Conservation (phyloP, 2,113 vertebrate genomes). For the Coracopsis vasa region DNA sequence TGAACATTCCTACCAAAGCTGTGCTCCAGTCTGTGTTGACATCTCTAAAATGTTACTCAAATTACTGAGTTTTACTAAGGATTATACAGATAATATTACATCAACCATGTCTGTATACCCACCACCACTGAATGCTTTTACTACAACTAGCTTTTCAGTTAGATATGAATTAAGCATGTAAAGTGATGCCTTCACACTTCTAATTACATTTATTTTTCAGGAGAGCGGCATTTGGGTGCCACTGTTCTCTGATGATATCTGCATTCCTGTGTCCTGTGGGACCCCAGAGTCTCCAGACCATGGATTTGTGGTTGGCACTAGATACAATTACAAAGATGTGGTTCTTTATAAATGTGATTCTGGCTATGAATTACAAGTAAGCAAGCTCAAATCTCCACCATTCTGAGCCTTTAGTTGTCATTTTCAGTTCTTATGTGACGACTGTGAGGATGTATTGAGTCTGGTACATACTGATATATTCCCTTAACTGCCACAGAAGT, state of each 20-base stretch:
- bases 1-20: background rate
- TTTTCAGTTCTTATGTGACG: background rate
- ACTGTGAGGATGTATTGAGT: background rate
- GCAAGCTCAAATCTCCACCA: background rate
- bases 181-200: background rate
- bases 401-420: background rate
- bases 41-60: background rate
- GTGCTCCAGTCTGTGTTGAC: background rate
- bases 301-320: constrained; percentile 79
- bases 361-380: constrained; percentile 90
- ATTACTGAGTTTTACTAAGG: background rate
- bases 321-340: constrained; percentile 79
- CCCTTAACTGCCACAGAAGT: background rate
- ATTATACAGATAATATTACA: background rate
- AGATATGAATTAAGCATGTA: background rate
- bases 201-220: constrained; percentile 63
- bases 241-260: constrained; percentile 80
- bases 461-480: background rate
- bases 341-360: constrained; percentile 85
- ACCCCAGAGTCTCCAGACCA: constrained; percentile 78
- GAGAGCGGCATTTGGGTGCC: constrained; percentile 85
- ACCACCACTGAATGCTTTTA: background rate
- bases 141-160: background rate
- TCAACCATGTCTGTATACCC: background rate
- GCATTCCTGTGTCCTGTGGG: constrained; percentile 83